phyloP scores from a whole-genome alignment of 2,113 vertebrate genomes.

The Phrynosoma blainvillii region DNA sequence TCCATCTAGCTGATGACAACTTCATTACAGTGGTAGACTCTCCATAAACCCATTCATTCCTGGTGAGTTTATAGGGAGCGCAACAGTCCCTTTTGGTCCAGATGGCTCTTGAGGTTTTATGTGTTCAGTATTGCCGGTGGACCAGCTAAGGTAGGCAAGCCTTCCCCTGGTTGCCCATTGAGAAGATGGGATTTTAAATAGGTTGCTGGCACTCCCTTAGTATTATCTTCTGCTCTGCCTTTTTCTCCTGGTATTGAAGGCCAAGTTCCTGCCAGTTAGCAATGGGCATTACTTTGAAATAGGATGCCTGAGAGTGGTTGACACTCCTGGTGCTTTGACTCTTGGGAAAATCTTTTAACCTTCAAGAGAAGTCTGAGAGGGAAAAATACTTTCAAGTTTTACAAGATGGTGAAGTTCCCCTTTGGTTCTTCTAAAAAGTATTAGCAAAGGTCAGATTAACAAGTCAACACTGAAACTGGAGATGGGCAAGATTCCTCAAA shows the following conservation, averaged over 20 bases:
- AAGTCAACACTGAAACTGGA: slow-evolving; percentile 78
- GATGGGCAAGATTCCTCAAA: slow-evolving; percentile 68
- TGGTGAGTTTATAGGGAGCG: not conserved
- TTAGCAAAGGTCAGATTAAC: slow-evolving; percentile 81
- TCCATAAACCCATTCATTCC: not conserved
- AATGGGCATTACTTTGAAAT: slow-evolving; percentile 70
- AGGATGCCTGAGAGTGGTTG: slow-evolving; percentile 69
- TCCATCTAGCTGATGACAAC: not conserved
- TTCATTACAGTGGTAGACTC: not conserved
- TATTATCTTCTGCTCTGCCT: slow-evolving; percentile 35
- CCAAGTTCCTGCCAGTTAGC: slow-evolving; percentile 50
- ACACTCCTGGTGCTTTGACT: slow-evolving; percentile 71
- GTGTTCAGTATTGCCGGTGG: not conserved
- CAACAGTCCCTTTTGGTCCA: not conserved
- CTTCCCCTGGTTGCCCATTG: not conserved
- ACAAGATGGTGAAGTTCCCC: slow-evolving; percentile 63
- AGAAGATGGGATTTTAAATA: not conserved
- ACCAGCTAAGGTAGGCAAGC: not conserved
- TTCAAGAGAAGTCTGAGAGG: slow-evolving; percentile 66
- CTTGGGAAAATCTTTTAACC: slow-evolving; percentile 71
- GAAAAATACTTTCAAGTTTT: slow-evolving; percentile 66
- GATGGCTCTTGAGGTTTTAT: not conserved
- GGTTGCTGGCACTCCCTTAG: not conserved
- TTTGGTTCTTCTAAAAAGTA: slow-evolving; percentile 74
- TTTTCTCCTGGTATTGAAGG: slow-evolving; percentile 55